These are phyloP conservation scores for Phasia obesa DNA, from an alignment of 2,888 invertebrate genomes.

Conservation along the genomic window DNA sequence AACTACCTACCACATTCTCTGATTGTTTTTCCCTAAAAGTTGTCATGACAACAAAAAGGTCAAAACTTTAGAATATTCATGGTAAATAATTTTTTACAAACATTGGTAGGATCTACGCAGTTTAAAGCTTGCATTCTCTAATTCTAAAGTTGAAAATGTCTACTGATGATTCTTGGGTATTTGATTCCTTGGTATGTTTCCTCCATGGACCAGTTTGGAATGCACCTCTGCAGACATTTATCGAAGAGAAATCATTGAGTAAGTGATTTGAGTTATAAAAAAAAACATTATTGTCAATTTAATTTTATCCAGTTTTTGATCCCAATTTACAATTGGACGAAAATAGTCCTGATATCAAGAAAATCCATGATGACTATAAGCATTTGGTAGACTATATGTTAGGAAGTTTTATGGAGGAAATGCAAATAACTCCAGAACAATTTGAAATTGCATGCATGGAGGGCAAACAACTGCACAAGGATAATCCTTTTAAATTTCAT, in stretches of 20 bases:
- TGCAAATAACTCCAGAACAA: slow-evolving; percentile 93
- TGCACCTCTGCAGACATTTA: slow-evolving; percentile 93
- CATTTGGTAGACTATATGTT: slow-evolving; percentile 95
- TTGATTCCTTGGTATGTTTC: slow-evolving; percentile 95
- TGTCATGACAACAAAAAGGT: slow-evolving; percentile 42
- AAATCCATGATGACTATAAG: slow-evolving; percentile 93
- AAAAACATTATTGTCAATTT: background rate
- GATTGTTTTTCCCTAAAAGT: background rate
- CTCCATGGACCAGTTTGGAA: slow-evolving; percentile 97
- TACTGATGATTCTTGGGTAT: slow-evolving; percentile 92
- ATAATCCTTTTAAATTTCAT: slow-evolving; percentile 85
- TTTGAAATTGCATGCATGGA: slow-evolving; percentile 90
- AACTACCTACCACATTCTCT: background rate
- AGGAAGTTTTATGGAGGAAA: slow-evolving; percentile 95
- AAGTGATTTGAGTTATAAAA: slow-evolving; percentile 74
- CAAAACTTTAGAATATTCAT: slow-evolving; percentile 24
- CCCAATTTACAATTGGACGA: slow-evolving; percentile 87
- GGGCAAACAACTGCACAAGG: slow-evolving; percentile 79
- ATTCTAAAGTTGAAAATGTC: slow-evolving; percentile 76
- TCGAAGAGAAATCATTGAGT: slow-evolving; percentile 96
- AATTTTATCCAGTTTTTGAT: slow-evolving; percentile 89
- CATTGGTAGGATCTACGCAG: background rate
- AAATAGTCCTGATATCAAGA: slow-evolving; percentile 87
- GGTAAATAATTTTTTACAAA: background rate
- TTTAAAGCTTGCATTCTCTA: background rate